Base-by-base conservation (phyloP, 2,113 vertebrate species). In the Sphaerodactylus townsendi region DNA sequence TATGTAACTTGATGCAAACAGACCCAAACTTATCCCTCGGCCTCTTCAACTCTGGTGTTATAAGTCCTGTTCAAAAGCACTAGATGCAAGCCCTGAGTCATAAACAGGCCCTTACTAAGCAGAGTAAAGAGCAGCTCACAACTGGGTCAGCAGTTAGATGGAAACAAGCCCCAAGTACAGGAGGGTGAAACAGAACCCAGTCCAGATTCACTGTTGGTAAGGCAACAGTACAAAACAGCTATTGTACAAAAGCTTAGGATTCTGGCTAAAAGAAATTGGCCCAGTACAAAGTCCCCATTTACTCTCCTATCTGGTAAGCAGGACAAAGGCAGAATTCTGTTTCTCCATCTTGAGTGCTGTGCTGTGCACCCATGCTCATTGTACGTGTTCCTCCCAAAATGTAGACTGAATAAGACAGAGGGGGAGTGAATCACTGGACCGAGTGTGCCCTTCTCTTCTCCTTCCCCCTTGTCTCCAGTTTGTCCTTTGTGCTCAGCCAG, bases 401-500 rank as follows among this genome's bases (percentile, higher is more conserved):
- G 80, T 88, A 62, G 72, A 73, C 66, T 81, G 65, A 92, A 59
- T 64, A 88, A 90, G 82, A 92, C 41, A 7, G 1, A 37, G 37
- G 86, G 82, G 72, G 66, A 77, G 13, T n/a, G 33, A 74, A 87
- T 53, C 71, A 91, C 83, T 91, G 0, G 5, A 74, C 39, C 79
- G 85, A 87, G 71, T 11, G 13, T 88, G 75, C 33, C 88, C 77
- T 91, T 90, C 83, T 79, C 88, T 87, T 88, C 84, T 85, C 69
- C 85, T 93, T 88, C 33, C 76, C 53, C 71, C 84, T 53, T 85
- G 85, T 90, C 82, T 93, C 85, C n/a, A 39, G n/a, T 87, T 94
- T 94, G 90, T 87, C 89, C 90, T 95, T 91, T 91, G 66, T 87
- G 84, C 85, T 35, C 30, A 93, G 83, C 53, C 86, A 85, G 86